Evolutionary conservation across 2,888 invertebrate species (phyloP), one percentile per base, ranked within the genome.

Genomic region (Apodemia hepburni): DNA sequence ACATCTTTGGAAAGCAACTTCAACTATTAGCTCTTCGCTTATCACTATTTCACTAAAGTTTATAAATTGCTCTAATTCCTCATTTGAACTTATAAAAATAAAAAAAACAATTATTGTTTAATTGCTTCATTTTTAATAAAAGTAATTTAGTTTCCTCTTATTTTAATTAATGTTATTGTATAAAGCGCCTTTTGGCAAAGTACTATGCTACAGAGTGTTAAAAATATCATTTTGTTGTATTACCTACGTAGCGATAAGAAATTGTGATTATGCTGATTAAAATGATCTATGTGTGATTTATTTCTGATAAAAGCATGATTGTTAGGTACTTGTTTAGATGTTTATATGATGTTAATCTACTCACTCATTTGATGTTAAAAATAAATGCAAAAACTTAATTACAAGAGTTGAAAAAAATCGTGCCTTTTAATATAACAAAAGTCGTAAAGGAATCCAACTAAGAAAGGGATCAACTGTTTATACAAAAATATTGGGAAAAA

Each of bases 1-100:
- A 66, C 66, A 68, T 65, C 65, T 65, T 68, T 73, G 51, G 51
- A 51, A 51, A 51, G 11, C 22, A 51, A 18, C 22, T 33, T 33
- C 9, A 18, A 5, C 51, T 51, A 18, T 51, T 12, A 72, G 71
- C 69, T 69, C 74, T 73, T 58, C 79, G 18, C 49, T 22, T 51
- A 22, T 12, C 51, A 51, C 9, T 51, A 51, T 3, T 12, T 51
- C 51, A 17, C 12, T 51, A 22, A 51, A 18, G 18, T 51, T 51
- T 4, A 47, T 22, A 22, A 18, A 51, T 18, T 22, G 22, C 18
- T 51, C 12, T 51, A 11, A 22, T 22, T 9, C 9, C 9, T 33
- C 3, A 9, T 8, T 33, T 9, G 33, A 9, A 33, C 33, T 33
- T 33, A 33, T 6, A 33, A 6, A 33, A 33, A 33, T 6, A 33